A percentile compares a stretch with the other conserved stretches of the same genome.
Evolutionary conservation across 2,113 vertebrate species (phyloP).

Genomic region (Cephalopterus ornatus): DNA sequence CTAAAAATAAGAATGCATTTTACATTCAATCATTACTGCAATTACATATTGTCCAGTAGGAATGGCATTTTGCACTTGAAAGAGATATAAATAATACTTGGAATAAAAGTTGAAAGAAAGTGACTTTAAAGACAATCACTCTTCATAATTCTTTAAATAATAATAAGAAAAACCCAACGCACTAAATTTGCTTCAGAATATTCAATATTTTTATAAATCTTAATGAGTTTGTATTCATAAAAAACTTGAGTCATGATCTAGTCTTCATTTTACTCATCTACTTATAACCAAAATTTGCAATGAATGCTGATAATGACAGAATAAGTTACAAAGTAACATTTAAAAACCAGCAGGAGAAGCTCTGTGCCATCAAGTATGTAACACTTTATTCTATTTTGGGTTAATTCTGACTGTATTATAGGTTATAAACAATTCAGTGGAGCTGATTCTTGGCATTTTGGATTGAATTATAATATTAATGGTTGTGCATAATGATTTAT

Average conservation of each 20-base stretch:
- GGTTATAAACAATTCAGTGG: background rate
- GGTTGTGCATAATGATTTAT: background rate
- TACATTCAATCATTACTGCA: background rate
- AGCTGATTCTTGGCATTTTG: background rate
- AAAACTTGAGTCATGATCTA: background rate
- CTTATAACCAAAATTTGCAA: background rate
- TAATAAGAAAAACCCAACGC: accelerated
- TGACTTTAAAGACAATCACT: background rate
- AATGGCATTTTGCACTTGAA: background rate
- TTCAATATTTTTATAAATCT: background rate
- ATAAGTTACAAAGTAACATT: background rate
- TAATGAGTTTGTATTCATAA: background rate
- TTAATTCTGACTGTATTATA: background rate
- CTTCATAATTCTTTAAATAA: background rate
- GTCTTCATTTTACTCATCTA: background rate
- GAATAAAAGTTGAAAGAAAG: background rate
- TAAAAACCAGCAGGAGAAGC: background rate
- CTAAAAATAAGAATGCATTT: background rate
- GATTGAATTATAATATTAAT: background rate
- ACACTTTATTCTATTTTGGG: background rate
- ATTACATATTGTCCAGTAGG: background rate
- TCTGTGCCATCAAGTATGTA: background rate
- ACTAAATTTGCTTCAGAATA: background rate
- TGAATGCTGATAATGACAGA: background rate
- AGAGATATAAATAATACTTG: background rate